A percentile compares a stretch with the other conserved stretches of the same genome.
These are phyloP conservation scores for Spodoptera exigua DNA, from an alignment of 2,888 invertebrate genomes.

Conservation along the genomic window DNA sequence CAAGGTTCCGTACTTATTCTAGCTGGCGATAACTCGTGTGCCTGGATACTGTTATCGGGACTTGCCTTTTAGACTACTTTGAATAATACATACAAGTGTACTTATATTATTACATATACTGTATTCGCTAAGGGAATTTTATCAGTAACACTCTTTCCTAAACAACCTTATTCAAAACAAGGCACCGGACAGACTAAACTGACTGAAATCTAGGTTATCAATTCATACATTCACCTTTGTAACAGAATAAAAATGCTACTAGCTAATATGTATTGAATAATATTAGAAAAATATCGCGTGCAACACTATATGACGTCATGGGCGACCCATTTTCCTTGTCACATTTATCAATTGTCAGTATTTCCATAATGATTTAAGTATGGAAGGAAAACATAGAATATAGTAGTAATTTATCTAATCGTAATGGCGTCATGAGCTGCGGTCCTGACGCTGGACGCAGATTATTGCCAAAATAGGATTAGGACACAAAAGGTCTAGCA, in stretches of 20 bases:
- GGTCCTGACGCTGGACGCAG: conserved; percentile 35
- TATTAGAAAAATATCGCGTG: conserved; percentile 49
- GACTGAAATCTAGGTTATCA: conserved; percentile 30
- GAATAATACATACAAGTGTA: neutral
- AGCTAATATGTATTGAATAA: conserved; percentile 39
- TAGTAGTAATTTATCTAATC: conserved; percentile 50
- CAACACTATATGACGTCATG: conserved; percentile 50
- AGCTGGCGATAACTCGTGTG: conserved; percentile 26
- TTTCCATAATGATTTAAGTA: conserved; percentile 56
- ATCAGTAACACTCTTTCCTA: no score
- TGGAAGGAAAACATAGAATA: conserved; percentile 42
- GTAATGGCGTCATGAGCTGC: conserved; percentile 35
- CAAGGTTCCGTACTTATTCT: conserved; percentile 33
- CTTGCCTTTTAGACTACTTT: neutral
- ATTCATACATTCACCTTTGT: conserved; percentile 17
- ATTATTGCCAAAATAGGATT: conserved; percentile 19
- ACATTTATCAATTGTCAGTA: conserved; percentile 59
- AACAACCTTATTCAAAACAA: no score
- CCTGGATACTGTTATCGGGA: conserved; percentile 29
- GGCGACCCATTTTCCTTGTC: conserved; percentile 55
- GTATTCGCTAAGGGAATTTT: no score
- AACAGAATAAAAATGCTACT: conserved; percentile 33
- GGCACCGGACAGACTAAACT: neutral
- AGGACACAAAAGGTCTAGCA: neutral
- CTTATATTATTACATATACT: no score